Base-by-base conservation (phyloP, 2,797 vertebrate species). In the Phataginus tetradactyla region DNA sequence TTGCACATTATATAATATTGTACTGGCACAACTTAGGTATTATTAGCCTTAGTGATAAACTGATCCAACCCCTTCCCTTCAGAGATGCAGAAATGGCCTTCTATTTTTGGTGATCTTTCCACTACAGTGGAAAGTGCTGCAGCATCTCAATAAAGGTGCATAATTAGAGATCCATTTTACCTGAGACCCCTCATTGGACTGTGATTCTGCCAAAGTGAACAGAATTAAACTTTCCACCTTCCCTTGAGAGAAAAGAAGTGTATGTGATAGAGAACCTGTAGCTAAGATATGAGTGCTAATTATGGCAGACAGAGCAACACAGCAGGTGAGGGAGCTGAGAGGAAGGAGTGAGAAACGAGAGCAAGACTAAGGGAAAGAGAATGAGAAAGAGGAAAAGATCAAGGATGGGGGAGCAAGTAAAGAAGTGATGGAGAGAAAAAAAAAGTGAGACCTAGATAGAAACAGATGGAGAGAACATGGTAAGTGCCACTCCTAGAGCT, bases 131-230 rank as follows among this genome's bases (percentile, higher is more conserved):
- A 45, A 45, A 92, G 21, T 74, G 69, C 32, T 53, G 29, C n/a
- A 66, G 37, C 74, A 12, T 42, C 32, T 59, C 45, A 23, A 72
- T 17, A 72, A 92, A 81, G n/a, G 29, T 25, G 45, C 13, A 21
- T 21, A 81, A 86, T 34, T 51, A 66, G 10, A 51, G 55, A 45
- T 49, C 42, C 23, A 80, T 53, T 93, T 66, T 42, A 88, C n/a
- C 45, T 75, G 42, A 64, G 51, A 87, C 1, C 39, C 49, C 49
- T 29, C 66, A 69, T 4, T 49, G 72, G 21, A 5, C 32, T 4
- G 6, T 21, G 21, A 77, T 94, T 88, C 63, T 94, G 42, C 57
- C 55, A 29, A 80, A 75, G 53, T 71, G 45, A 85, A 64, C n/a
- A 85, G 18, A 90, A 93, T n/a, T 87, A 45, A 63, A 84, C 3